phyloP scores from a whole-genome alignment of 2,113 vertebrate genomes.

The Nicator chloris region DNA sequence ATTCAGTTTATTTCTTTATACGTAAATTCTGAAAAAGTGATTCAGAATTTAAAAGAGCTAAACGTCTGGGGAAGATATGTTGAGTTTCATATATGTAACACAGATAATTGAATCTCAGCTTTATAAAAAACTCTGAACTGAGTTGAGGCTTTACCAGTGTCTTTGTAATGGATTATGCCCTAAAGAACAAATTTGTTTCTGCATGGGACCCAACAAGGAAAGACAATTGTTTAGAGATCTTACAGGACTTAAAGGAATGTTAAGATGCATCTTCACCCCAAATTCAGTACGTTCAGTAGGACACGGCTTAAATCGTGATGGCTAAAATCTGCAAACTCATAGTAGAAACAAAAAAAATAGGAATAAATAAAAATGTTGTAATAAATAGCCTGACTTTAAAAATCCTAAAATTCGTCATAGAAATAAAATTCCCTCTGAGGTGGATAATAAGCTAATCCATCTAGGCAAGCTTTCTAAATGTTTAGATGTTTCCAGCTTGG shows the following conservation, averaged over 20 bases:
- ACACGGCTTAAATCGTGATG: not conserved
- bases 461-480: not conserved
- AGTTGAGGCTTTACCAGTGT: rapidly evolving
- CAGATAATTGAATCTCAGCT: not conserved
- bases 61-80: not conserved
- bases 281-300: not conserved
- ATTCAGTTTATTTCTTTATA: not conserved
- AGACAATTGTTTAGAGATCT: not conserved
- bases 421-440: not conserved
- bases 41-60: not conserved
- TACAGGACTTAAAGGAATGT: not conserved
- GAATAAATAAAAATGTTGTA: not conserved
- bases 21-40: not conserved
- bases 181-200: not conserved
- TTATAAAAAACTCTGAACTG: not conserved
- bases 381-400: not conserved
- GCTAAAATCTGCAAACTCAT: not conserved
- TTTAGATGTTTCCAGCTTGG: not conserved
- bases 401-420: not conserved
- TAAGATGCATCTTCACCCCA: not conserved
- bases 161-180: not conserved
- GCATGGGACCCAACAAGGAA: not conserved
- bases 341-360: not conserved
- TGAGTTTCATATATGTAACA: not conserved
- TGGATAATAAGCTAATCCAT: not conserved